phyloP scores from a whole-genome alignment of 2,797 vertebrate genomes.

The Pangasius krempfi region DNA sequence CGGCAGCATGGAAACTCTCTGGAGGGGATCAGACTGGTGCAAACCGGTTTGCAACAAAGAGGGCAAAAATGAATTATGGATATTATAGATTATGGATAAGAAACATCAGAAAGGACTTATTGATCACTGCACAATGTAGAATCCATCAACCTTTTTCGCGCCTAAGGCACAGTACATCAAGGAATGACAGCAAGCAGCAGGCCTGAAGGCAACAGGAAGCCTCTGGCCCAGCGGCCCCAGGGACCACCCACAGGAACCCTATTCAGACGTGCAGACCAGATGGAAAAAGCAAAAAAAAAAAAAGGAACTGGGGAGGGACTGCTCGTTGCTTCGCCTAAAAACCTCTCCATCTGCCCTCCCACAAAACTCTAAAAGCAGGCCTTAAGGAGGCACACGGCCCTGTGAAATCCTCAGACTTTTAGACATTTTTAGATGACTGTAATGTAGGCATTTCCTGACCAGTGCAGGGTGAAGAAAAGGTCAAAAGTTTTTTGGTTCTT shows the following conservation, averaged over 20 bases:
- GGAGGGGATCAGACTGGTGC: constrained; percentile 8
- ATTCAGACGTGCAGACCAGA: constrained; percentile 61
- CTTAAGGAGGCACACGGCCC: constrained; percentile 51
- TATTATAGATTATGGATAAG: not conserved
- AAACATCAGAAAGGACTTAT: not conserved
- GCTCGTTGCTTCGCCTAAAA: constrained; percentile 30
- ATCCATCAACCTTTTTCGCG: not conserved
- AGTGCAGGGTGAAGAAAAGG: constrained; percentile 55
- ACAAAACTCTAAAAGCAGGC: constrained; percentile 64
- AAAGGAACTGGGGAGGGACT: constrained; percentile 40
- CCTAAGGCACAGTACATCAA: constrained; percentile 39
- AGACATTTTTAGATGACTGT: constrained; percentile 42
- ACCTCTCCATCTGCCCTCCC: constrained; percentile 49
- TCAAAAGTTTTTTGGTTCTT: constrained; percentile 55
- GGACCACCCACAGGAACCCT: constrained; percentile 70
- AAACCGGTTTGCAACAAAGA: not conserved
- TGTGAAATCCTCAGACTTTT: constrained; percentile 57
- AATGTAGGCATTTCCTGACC: constrained; percentile 60
- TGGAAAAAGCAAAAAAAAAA: constrained; percentile 58
- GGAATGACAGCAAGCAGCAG: constrained; percentile 44
- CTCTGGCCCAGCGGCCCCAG: constrained; percentile 55
- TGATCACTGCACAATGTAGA: constrained; percentile 8
- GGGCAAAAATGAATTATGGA: not conserved
- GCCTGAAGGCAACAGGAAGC: constrained; percentile 54
- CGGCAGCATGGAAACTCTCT: constrained; percentile 37